Base-by-base conservation (phyloP, 2,888 invertebrate species). In the Muschampia staudingeri region DNA sequence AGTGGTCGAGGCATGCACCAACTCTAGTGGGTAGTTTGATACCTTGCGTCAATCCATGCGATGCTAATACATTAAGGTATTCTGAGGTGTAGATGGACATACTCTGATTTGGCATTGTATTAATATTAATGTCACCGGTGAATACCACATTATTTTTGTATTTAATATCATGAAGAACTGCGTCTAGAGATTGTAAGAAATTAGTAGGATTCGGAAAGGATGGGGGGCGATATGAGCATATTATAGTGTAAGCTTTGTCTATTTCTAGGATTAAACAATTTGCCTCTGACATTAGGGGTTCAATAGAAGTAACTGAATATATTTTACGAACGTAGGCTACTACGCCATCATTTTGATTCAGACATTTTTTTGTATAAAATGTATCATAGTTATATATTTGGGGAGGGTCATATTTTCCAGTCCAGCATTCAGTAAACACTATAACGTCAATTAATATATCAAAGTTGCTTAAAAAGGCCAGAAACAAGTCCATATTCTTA, bases 391-490 rank as follows among this genome's bases (percentile, higher is more conserved):
- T 73, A 4, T 72, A 25, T 12, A 84, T 78, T 34, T 14, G 12
- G 5, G 82, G 81, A 4, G 79, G 81, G 4, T 40, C 14, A 52
- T 25, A 25, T n/a, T 70, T 30, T n/a, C 56, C n/a, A n/a, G 72
- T 81, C 84, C 84, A 84, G 34, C 82, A 82, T 37, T 82, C 82
- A 2, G 82, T 82, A 1, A 84, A 34, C 70, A 82, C 77, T n/a
- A 84, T 48, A 48, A 84, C 25, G 19, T 84, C 82, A 6, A 83
- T 61, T 5, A 14, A 3, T 1, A 34, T 19, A 1, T 78, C 11
- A 34, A 81, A 67, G 2, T 12, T 42, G 7, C 48, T 16, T 19
- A 83, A 12, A 72, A 82, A 82, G 0, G 69, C 52, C 1, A 84
- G 12, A 14, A 84, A 44, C 0, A 78, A 11, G 40, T 84, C 80